Evolutionary conservation across 2,888 invertebrate genomes (phyloP).

Genomic region (Drosophila monieri): DNA sequence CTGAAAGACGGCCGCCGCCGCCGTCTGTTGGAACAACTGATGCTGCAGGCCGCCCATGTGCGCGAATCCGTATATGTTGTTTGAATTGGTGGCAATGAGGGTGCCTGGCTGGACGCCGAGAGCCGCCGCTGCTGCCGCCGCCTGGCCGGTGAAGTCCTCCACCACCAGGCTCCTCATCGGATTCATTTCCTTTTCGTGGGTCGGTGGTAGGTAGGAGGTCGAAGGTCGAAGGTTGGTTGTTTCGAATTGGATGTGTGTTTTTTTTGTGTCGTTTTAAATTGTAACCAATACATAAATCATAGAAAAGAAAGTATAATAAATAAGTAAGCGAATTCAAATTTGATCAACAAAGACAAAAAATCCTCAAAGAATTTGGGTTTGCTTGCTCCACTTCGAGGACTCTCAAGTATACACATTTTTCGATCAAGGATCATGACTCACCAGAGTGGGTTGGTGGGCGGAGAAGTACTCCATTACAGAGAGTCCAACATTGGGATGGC

Average conservation of each 20-base stretch:
- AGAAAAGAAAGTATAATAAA: constrained; percentile 80
- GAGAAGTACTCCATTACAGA: constrained; percentile 85
- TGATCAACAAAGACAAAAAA: constrained; percentile 60
- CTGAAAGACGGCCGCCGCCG: constrained; percentile 81
- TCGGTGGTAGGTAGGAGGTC: not conserved
- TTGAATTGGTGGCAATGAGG: constrained; percentile 78
- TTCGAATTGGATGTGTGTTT: constrained; percentile 45
- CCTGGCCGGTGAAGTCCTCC: constrained; percentile 84
- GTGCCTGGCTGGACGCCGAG: constrained; percentile 81
- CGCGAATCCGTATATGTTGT: constrained; percentile 82
- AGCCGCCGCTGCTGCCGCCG: constrained; percentile 80
- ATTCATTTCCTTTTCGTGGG: constrained; percentile 83
- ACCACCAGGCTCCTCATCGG: constrained; percentile 84
- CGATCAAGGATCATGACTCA: constrained; percentile 71
- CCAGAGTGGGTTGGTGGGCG: constrained; percentile 84
- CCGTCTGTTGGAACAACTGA: constrained; percentile 82
- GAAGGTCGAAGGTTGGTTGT: not conserved
- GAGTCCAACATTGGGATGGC: constrained; percentile 85
- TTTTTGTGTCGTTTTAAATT: constrained; percentile 45
- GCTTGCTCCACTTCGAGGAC: constrained; percentile 29
- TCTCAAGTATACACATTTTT: constrained; percentile 23
- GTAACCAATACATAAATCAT: constrained; percentile 79
- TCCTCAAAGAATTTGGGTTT: constrained; percentile 55
- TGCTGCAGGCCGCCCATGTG: constrained; percentile 83
- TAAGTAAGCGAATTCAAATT: constrained; percentile 78